Base-by-base conservation (phyloP, 1,140 invertebrate genomes). In the Drepana arcuata region DNA sequence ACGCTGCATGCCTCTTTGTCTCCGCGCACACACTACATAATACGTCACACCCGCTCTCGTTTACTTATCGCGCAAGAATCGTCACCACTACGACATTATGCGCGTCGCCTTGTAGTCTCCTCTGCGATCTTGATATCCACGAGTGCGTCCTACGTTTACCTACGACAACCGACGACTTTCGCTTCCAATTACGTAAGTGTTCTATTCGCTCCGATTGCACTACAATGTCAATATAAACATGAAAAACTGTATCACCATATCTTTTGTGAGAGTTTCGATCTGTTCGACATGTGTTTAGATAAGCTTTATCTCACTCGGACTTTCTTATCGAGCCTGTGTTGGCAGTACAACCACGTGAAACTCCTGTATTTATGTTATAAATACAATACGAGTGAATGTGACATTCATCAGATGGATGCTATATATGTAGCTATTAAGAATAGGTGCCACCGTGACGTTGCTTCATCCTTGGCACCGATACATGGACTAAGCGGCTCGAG, bases 1-100 rank as follows among this genome's bases (percentile, higher is more conserved):
- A 43, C 85, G 77, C 56, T 86, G 85, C 54, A 86, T 86, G 34
- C 65, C 79, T 34, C 63, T 64, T 55, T 75, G 72, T 34, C 60
- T 68, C 25, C 73, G 36, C 26, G 51, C 4, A 53, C 31, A 52
- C 56, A 49, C 66, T 56, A 67, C 58, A 60, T 59, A 52, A 16
- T n/a, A 36, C 67, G 12, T 64, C 48, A 55, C 63, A 57, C 13
- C 63, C 65, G 50, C 50, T 42, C 55, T 64, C 38, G 62, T 60
- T 31, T 58, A 55, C 34, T 27, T 43, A 48, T 24, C 63, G 58
- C 34, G 60, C 45, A 15, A 55, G 41, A 34, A 56, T 43, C 16
- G 66, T 48, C 38, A 55, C 59, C 23, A 34, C n/a, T n/a, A n/a
- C n/a, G 24, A 31, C 16, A 27, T 53, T 43, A 13, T 14, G 10